Percentiles rank a stretch among this genome's conserved stretches.
Conservation (phyloP, 2,888 invertebrate species). For the Rhagonycha fulva region DNA sequence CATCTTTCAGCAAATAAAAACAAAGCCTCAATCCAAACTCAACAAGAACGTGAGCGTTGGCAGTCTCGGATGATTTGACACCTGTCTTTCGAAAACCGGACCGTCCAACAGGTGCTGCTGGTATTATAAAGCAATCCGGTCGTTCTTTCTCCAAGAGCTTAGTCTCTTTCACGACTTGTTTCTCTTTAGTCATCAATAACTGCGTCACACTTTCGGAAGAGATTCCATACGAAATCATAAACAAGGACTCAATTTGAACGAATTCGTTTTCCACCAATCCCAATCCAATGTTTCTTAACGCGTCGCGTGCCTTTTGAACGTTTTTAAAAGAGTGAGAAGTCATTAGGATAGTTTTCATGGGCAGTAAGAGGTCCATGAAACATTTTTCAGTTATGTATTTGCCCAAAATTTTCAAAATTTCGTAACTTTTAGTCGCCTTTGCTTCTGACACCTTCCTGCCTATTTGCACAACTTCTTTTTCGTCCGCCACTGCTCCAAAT, state of each 20-base stretch:
- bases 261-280: constrained; percentile 85
- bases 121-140: constrained; percentile 79
- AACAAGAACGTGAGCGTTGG: constrained; percentile 85
- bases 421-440: constrained; percentile 82
- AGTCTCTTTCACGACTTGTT: constrained; percentile 42
- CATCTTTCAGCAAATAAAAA: constrained; percentile 75
- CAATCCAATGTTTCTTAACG: constrained; percentile 75
- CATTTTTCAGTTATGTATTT: constrained; percentile 77
- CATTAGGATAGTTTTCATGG: constrained; percentile 79
- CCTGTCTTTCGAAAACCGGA: constrained; percentile 58
- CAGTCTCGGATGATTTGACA: constrained; percentile 69
- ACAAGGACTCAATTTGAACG: constrained; percentile 70
- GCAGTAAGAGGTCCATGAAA: constrained; percentile 75
- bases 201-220: constrained; percentile 81
- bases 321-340: constrained; percentile 80
- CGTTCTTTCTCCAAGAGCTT: constrained; percentile 60
- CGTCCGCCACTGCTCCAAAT: constrained; percentile 86
- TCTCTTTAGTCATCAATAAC: constrained; percentile 62
- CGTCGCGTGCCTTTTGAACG: constrained; percentile 78
- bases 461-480: constrained; percentile 88
- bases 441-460: constrained; percentile 81
- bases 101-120: constrained; percentile 70
- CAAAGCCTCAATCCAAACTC: constrained; percentile 88
- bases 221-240: constrained; percentile 81
- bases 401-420: constrained; percentile 81